Percentiles rank a stretch among this genome's conserved stretches.
Evolutionary conservation across 2,113 vertebrate species (phyloP).

Genomic region (Ardeotis arabs): DNA sequence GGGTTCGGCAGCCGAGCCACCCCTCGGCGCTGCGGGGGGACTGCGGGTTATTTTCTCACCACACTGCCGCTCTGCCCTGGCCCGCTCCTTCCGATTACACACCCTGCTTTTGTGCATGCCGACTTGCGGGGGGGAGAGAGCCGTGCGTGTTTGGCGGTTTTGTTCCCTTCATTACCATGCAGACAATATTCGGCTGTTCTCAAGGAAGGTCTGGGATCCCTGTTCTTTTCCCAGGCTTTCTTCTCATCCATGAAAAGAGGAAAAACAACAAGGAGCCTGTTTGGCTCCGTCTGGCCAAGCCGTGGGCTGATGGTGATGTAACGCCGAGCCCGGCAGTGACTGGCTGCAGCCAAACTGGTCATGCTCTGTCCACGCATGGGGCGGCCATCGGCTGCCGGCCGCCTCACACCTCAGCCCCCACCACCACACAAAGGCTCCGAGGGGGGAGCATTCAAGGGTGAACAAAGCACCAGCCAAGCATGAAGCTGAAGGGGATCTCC

Average conservation of each 20-base stretch:
- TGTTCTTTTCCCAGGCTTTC: constrained; percentile 75
- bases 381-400: constrained; percentile 67
- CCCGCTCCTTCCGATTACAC: not conserved
- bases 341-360: constrained; percentile 81
- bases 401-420: constrained; percentile 71
- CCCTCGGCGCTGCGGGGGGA: not conserved
- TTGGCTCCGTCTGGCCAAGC: constrained; percentile 50
- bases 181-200: constrained; percentile 66
- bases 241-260: constrained; percentile 63
- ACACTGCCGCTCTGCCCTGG: not conserved
- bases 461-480: constrained; percentile 81
- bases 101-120: not conserved
- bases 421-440: constrained; percentile 70
- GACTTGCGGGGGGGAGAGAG: not conserved
- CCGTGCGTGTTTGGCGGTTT: not conserved
- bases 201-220: constrained; percentile 64
- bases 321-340: constrained; percentile 61
- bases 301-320: constrained; percentile 80
- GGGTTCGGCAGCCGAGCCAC: too few species aligned
- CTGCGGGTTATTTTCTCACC: not conserved
- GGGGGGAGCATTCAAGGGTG: constrained; percentile 68
- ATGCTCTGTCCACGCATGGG: constrained; percentile 78
- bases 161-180: constrained; percentile 56
- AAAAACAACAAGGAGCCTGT: constrained; percentile 69
- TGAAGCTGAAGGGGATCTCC: constrained; percentile 72